Conservation (phyloP, 2,888 invertebrate genomes). For the Latrodectus elegans region DNA sequence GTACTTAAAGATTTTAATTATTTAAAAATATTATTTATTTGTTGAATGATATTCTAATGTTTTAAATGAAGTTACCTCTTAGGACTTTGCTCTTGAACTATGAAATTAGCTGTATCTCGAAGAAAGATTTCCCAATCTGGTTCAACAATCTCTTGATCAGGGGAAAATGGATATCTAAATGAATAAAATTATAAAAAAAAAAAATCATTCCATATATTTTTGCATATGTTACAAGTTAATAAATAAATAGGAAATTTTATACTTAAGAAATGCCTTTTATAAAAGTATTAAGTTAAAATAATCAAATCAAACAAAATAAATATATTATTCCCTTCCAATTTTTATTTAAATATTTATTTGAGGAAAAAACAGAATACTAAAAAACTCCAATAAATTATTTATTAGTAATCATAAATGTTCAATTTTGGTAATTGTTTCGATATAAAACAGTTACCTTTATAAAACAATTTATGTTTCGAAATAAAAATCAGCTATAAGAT, state of each 20-base stretch:
- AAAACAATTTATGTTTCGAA: too few species aligned
- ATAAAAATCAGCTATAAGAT: too few species aligned
- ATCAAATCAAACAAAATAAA: background rate
- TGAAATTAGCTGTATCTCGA: slow-evolving; percentile 88
- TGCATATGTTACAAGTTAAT: background rate
- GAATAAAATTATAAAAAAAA: background rate
- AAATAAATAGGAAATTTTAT: background rate
- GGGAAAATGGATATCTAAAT: slow-evolving; percentile 84
- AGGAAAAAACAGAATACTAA: background rate
- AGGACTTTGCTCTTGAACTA: slow-evolving; percentile 90
- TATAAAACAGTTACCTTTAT: too few species aligned
- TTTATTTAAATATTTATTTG: background rate
- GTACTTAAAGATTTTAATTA: too few species aligned
- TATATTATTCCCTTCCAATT: background rate
- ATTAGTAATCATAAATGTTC: slow-evolving; percentile 30
- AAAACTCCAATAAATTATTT: too few species aligned
- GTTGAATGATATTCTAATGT: too few species aligned
- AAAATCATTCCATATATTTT: background rate
- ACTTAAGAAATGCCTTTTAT: background rate
- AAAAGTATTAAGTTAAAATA: background rate
- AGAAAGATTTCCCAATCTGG: slow-evolving; percentile 96
- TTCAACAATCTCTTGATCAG: slow-evolving; percentile 86
- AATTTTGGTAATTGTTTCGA: background rate
- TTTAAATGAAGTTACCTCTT: slow-evolving; percentile 75
- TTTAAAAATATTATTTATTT: too few species aligned